Evolutionary conservation across 2,113 vertebrate species (phyloP), one percentile per base, ranked within the genome.

Genomic region (Ginglymostoma cirratum): DNA sequence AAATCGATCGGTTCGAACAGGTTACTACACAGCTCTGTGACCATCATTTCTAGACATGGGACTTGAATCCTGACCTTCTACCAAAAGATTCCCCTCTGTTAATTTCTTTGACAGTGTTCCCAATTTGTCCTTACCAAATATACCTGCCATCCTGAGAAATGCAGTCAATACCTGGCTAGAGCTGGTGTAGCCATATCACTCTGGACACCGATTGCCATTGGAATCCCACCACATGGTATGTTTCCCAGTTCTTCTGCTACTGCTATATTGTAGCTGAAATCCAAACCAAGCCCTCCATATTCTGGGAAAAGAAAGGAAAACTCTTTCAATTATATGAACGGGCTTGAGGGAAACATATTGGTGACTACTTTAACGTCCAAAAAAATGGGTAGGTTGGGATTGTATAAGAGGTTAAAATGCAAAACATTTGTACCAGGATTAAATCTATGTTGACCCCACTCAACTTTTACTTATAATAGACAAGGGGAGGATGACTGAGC

Each of bases 121-220:
- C 23, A 67, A 93, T 66, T 93, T 93, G 24, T n/a, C 61, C 66
- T 67, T 67, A 66, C 17, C n/a, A 19, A 92, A 66, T 15, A 19
- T 92, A 65, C 61, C 4, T 93, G 89, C 61, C 17, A 45, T 10
- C 66, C 66, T 94, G 38, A 48, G 27, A 72, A 70, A 30, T 66
- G 42, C 3, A 72, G 66, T 70, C 15, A 96, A 76, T 98, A 99
- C 98, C 98, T 98, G 96, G 98, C 97, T 85, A 99, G 97, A 15
- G 98, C 98, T 4, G 98, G 98, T 61, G 98, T 99, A 27, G 98
- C 97, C 98, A 99, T 99, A 96, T 98, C 97, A 55, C 95, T 96
- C 96, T 99, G 98, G 10, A 99, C 98, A 6, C 98, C 98, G 72
- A 99, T 98, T 67, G 98, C 98, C 98, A 99, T 97, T n/a, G 98